Conservation (phyloP, 1,140 invertebrate species). For the Himalopsyche phryganea region DNA sequence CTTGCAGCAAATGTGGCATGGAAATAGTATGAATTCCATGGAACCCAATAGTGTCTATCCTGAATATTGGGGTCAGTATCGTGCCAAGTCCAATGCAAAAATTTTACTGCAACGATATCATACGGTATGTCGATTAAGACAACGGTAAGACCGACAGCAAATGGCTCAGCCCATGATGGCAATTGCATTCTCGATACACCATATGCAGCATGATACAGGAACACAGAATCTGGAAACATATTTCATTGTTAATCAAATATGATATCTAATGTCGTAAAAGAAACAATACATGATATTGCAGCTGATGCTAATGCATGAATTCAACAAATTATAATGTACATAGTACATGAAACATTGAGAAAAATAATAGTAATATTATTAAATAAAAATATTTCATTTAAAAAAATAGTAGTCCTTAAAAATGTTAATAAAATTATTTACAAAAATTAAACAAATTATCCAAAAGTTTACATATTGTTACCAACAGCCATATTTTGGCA, state of each 20-base stretch:
- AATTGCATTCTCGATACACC: conserved; percentile 63
- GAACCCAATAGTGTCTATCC: conserved; percentile 76
- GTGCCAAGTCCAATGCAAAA: conserved; percentile 83
- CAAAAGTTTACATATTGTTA: too few species aligned
- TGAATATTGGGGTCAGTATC: conserved; percentile 79
- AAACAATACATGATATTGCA: too few species aligned
- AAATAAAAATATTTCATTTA: too few species aligned
- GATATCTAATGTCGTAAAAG: background rate
- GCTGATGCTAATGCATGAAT: too few species aligned
- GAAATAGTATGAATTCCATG: conserved; percentile 79
- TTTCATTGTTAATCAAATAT: too few species aligned
- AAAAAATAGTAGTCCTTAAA: too few species aligned
- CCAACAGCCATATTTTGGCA: too few species aligned
- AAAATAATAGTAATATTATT: background rate
- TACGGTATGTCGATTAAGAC: conserved; percentile 77
- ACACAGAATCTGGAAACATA: conserved; percentile 65
- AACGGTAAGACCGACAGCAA: conserved; percentile 70
- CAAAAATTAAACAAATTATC: too few species aligned
- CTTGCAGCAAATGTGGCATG: conserved; percentile 71
- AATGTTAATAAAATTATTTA: too few species aligned
- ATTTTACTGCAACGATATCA: conserved; percentile 76
- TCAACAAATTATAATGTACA: background rate
- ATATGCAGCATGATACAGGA: conserved; percentile 68
- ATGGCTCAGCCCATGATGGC: conserved; percentile 64
- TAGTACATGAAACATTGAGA: background rate